These are phyloP conservation scores for Cyclargus thomasi DNA, from an alignment of 1,140 invertebrate species.

Conservation along the genomic window DNA sequence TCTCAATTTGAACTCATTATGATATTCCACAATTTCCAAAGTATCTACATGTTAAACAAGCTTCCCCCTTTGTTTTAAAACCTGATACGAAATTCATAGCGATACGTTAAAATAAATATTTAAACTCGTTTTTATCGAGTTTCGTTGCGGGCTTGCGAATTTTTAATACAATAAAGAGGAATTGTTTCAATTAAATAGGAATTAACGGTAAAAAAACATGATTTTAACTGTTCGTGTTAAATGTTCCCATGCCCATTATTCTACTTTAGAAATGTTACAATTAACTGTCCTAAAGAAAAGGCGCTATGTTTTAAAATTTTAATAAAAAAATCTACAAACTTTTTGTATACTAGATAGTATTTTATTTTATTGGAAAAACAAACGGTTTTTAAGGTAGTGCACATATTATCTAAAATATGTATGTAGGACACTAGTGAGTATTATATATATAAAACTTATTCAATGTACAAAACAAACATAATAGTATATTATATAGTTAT, in stretches of 20 bases:
- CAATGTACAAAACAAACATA: too few relatives aligned
- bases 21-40: not conserved
- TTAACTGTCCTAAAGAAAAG: not conserved
- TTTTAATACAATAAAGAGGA: slow-evolving; percentile 1
- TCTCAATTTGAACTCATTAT: not conserved
- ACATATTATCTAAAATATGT: too few relatives aligned
- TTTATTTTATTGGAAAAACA: too few relatives aligned
- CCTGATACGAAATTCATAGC: not conserved
- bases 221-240: not conserved
- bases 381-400: too few relatives aligned
- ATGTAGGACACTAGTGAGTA: too few relatives aligned
- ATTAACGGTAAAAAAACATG: not conserved
- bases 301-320: too few relatives aligned
- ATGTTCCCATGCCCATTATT: not conserved
- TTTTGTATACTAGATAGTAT: too few relatives aligned
- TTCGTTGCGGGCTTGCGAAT: not conserved
- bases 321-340: too few relatives aligned
- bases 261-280: not conserved
- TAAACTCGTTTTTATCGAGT: not conserved
- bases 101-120: not conserved
- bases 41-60: not conserved
- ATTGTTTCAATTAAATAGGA: not conserved
- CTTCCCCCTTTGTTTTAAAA: not conserved
- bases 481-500: too few relatives aligned
- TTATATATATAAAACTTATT: too few relatives aligned